Evolutionary conservation across 1,140 invertebrate genomes (phyloP), one percentile per base, ranked within the genome.

Genomic region (Polypedilum pembai): DNA sequence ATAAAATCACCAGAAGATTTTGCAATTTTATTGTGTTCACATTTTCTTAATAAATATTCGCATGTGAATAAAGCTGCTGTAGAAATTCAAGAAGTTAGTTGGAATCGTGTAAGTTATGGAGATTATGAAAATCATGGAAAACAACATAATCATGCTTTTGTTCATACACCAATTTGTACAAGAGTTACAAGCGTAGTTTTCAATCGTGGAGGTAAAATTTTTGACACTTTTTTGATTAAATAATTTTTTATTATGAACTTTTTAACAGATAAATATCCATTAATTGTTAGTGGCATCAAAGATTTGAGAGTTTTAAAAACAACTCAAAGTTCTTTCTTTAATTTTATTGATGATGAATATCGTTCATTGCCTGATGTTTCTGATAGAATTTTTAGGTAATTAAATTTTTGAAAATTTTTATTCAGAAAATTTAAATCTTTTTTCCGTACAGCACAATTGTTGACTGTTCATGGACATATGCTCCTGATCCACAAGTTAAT

Each of bases 321-420:
- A 0, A 92, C 91, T 0, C 88, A 92, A 78, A 92, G 90, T 1
- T 87, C 90, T 7, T 93, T 93, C 79, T 87, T 87, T 1, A 88
- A 92, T 80, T 92, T 92, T 78, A 86, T 91, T 21, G 86, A 88
- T 79, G 91, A 92, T 77, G 90, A 91, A 76, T 92, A 88, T 77
- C 86, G 89, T 20, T 90, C 90, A 1, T 81, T 92, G n/a, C 85
- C 88, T 0, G 90, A 92, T 82, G 85, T 87, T 41, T 85, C 88
- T 17, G 91, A 92, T 80, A 83, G 91, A 75, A 87, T 92, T 76
- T 85, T 85, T 76, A 84, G 82, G 83, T 84, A 78, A 74, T 12
- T 75, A 73, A 41, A 17, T 40, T n/a, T n/a, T n/a, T n/a, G n/a
- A n/a, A n/a, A n/a, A n/a, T n/a, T n/a, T n/a, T n/a, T n/a, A n/a